Conservation (phyloP, 1,140 invertebrate genomes). For the Mizuhopecten yessoensis region DNA sequence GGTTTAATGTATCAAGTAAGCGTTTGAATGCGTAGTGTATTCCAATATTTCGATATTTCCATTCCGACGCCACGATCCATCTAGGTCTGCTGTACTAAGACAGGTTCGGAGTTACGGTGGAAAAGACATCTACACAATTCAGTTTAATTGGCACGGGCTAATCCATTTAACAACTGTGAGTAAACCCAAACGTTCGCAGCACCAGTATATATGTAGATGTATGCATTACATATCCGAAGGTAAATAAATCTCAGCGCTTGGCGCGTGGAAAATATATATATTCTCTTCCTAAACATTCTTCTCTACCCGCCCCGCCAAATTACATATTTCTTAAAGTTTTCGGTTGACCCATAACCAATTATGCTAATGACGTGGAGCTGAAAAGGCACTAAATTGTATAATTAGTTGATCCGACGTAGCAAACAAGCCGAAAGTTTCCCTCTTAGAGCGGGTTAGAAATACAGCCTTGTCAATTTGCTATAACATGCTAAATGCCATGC, state of each 20-base stretch:
- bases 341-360: neutral
- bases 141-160: neutral
- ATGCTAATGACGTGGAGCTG: slow-evolving; percentile 29
- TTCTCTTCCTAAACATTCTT: neutral
- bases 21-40: no score
- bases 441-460: neutral
- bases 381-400: slow-evolving; percentile 2
- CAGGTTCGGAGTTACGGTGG: neutral
- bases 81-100: neutral
- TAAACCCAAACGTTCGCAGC: neutral
- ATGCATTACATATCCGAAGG: neutral
- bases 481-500: neutral
- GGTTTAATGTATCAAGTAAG: no score
- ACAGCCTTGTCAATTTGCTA: neutral
- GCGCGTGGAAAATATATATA: neutral
- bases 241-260: neutral
- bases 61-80: neutral
- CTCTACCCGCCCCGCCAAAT: neutral
- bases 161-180: slow-evolving; percentile 17
- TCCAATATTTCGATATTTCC: neutral
- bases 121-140: neutral
- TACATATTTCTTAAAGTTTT: slow-evolving; percentile 35
- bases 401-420: neutral
- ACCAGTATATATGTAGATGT: neutral
- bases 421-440: neutral